A percentile compares a stretch with the other conserved stretches of the same genome.
phyloP scores from a whole-genome alignment of 1,140 invertebrate species.

The Carcinoscorpius rotundicauda region DNA sequence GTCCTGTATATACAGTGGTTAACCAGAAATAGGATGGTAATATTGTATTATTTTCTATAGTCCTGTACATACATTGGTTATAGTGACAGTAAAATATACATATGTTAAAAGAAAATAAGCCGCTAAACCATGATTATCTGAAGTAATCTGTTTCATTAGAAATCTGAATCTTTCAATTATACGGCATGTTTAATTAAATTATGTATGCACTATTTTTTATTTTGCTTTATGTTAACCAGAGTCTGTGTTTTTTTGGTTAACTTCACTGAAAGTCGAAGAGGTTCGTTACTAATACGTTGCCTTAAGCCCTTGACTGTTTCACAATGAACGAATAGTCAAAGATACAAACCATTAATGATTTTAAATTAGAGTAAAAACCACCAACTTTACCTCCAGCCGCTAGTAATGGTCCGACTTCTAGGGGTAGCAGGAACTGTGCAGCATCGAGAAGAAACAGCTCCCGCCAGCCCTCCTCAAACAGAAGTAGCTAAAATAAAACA shows the following conservation, averaged over 20 bases:
- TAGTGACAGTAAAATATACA: no score
- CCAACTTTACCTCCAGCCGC: conserved; percentile 41
- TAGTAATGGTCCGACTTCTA: conserved; percentile 53
- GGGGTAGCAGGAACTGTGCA: conserved; percentile 63
- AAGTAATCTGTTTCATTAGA: no score
- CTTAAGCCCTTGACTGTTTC: conserved; percentile 1
- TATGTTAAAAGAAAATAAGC: no score
- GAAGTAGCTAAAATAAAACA: conserved; percentile 38
- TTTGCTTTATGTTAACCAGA: background rate
- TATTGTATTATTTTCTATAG: no score
- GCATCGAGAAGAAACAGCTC: conserved; percentile 83
- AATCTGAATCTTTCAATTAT: no score
- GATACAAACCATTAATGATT: conserved; percentile 5
- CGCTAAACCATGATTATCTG: no score
- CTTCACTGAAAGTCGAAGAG: conserved; percentile 4
- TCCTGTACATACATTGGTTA: no score
- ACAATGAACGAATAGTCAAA: conserved; percentile 2
- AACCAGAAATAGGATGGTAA: no score
- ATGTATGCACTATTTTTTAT: no score
- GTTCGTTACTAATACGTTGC: background rate
- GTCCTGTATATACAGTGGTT: no score
- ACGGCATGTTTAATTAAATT: no score
- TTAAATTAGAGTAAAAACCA: background rate
- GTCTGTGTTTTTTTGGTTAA: background rate
- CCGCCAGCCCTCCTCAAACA: conserved; percentile 80